A percentile compares a stretch with the other conserved stretches of the same genome.
Conservation (phyloP, 2,888 invertebrate genomes). For the Spilosoma lubricipeda region DNA sequence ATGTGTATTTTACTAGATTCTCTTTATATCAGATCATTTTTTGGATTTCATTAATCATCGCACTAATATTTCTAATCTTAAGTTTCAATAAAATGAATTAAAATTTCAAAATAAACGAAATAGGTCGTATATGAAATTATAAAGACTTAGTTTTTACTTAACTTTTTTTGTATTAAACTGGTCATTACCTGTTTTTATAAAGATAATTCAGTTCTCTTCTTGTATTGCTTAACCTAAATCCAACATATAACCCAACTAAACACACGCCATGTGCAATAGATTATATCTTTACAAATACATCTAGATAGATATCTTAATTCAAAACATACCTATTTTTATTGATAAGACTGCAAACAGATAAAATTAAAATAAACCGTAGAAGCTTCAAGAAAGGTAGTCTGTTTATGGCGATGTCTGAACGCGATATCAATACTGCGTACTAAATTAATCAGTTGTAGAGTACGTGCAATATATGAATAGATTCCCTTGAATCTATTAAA, state of each 20-base stretch:
- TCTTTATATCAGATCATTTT: too few relatives aligned
- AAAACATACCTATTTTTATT: background rate
- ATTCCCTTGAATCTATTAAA: constrained; percentile 37
- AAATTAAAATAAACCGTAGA: background rate
- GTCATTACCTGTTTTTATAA: background rate
- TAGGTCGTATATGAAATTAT: background rate
- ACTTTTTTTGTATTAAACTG: background rate
- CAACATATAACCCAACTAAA: background rate
- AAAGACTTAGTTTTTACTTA: too few relatives aligned
- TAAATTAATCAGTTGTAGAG: constrained; percentile 15
- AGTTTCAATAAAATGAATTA: background rate
- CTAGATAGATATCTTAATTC: background rate
- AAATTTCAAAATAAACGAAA: background rate
- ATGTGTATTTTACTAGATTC: too few relatives aligned
- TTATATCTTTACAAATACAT: background rate
- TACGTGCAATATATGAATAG: constrained; percentile 14
- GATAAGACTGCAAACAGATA: background rate
- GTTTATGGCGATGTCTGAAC: background rate
- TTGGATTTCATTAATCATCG: too few relatives aligned
- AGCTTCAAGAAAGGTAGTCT: background rate
- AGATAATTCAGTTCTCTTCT: background rate
- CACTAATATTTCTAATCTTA: background rate
- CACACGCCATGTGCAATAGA: background rate
- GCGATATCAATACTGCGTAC: constrained; percentile 4
- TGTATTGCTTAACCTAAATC: background rate